Base-by-base conservation (phyloP, 2,888 invertebrate genomes). In the Lordiphosa fenestrarum region DNA sequence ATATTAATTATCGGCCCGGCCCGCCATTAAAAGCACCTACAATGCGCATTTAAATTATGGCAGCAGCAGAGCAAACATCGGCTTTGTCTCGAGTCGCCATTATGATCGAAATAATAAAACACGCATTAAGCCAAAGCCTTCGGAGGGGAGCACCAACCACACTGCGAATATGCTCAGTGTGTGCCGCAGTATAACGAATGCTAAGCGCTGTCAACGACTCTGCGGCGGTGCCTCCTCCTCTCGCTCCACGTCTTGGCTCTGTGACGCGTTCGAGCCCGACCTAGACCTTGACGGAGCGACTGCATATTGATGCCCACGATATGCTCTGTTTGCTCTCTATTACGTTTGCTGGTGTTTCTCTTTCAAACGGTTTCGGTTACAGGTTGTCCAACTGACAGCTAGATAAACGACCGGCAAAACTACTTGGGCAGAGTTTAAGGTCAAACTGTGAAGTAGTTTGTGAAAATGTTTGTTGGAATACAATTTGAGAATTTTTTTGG, bases 211-310 rank as follows among this genome's bases (percentile, higher is more conserved):
- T 78, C 71, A 82, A 73, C 73, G 75, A 62, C 67, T 57, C 49
- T 51, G 33, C 37, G 48, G 23, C 48, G 36, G 15, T 40, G 23
- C 36, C 13, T 19, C 38, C 36, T 13, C 38, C 15, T 15, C 15
- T 46, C 49, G 12, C 13, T 42, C 53, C 41, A 10, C 39, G 39
- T 53, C 48, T 41, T 47, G 49, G 59, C 63, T 48, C 51, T 55
- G 39, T 53, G 58, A 49, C 54, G 9, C 15, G 30, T 57, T 48
- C 13, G 7, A 39, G 51, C 50, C 50, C 69, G 74, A 82, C 83
- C 84, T 84, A 83, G 82, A 84, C 82, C 82, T 83, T 83, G 84
- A 19, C 39, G 9, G 38, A 21, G 35, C 21, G n/a, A 30, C 51
- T 58, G 49, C 53, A 41, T 46, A 53, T 54, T 59, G 44, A 38